Base-by-base conservation (phyloP, 2,797 vertebrate species). In the Clangula hyemalis region DNA sequence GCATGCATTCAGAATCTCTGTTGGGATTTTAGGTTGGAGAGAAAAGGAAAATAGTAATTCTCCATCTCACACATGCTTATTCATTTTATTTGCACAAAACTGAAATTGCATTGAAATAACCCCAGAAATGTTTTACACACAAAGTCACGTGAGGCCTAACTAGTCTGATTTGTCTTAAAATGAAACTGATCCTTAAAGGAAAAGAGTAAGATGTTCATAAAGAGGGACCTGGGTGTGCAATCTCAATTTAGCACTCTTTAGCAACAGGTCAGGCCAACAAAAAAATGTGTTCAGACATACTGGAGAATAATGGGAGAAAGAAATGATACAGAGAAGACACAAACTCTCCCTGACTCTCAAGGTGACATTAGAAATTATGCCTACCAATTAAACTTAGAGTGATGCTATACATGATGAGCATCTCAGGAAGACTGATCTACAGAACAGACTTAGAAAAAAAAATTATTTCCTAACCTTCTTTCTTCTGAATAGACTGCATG, bases 21-120 rank as follows among this genome's bases (percentile, higher is more conserved):
- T 83, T 73, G 80, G 45, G 32, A 75, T 62, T 25, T 65, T 47
- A 43, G 25, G 43, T 47, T 45, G 38, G 51, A 38, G 62, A 28
- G 34, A 87, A 90, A 76, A 79, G 45, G 36, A 78, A 82, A 87
- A 71, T 11, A 51, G 43, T 53, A 75, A 80, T 83, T 75, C 66
- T 78, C 18, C 27, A 38, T 39, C 89, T 81, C 68, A 75, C 58
- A 78, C 3, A 2, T 60, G 66, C 47, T 87, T 77, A 72, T 47
- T 78, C 8, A 62, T 86, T 96, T 69, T 83, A 32, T 56, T 83
- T 93, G 27, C 68, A 80, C 27, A 79, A 57, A 89, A 85, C 69
- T 73, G 43, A 81, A 96, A 95, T 49, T 89, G 84, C 70, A 89
- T 28, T 96, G 93, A 92, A 93, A 96, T 95, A 90, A 95, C 61